These are phyloP conservation scores for Rhinatrema bivittatum DNA, from an alignment of 2,797 vertebrate genomes.

Conservation along the genomic window DNA sequence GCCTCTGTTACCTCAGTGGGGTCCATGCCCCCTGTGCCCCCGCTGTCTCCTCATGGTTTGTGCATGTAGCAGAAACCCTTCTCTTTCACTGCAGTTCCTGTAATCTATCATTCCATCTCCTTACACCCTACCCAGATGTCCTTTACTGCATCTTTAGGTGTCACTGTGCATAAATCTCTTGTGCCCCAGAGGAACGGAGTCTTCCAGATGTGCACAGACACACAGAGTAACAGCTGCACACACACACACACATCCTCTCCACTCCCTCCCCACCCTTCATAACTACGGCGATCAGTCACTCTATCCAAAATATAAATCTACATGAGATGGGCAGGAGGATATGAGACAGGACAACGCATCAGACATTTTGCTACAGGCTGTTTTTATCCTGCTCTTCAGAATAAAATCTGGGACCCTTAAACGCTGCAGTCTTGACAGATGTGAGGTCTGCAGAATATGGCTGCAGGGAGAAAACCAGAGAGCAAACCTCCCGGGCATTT, in stretches of 20 bases:
- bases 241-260: slow-evolving; percentile 7
- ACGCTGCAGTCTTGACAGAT: slow-evolving; percentile 50
- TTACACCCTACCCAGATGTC: slow-evolving; percentile 5
- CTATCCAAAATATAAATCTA: too few species aligned
- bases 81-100: too few species aligned
- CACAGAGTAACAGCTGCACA: slow-evolving; percentile 15
- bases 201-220: slow-evolving; percentile 17
- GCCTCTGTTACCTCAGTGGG: too few species aligned
- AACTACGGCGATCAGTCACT: too few species aligned
- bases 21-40: too few species aligned
- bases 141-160: slow-evolving; percentile 23
- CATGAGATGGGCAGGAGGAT: too few species aligned
- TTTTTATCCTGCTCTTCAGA: slow-evolving; percentile 42
- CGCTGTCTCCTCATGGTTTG: too few species aligned
- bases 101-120: slow-evolving; percentile 8
- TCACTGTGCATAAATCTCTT: slow-evolving; percentile 23
- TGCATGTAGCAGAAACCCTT: too few species aligned
- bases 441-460: slow-evolving; percentile 33
- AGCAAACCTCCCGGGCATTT: slow-evolving; percentile 43
- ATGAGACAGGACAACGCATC: too few species aligned
- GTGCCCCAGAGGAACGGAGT: slow-evolving; percentile 19
- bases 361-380: slow-evolving; percentile 25
- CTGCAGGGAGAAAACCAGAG: slow-evolving; percentile 32
- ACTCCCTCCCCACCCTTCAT: too few species aligned
- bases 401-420: slow-evolving; percentile 42